Evolutionary conservation across 1,140 invertebrate species (phyloP).

Genomic region (Chironomus tepperi): DNA sequence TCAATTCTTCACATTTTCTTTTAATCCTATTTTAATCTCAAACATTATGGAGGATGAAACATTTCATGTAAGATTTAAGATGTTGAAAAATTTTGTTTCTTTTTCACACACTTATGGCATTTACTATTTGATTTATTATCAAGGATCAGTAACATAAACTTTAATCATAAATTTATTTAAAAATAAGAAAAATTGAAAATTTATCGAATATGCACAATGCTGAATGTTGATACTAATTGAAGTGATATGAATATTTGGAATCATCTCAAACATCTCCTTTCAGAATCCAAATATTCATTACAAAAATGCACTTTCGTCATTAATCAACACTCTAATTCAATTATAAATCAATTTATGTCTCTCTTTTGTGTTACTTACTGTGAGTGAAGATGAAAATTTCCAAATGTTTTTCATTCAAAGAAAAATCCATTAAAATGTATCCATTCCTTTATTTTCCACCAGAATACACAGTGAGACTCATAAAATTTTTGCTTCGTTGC

Average conservation of each 20-base stretch:
- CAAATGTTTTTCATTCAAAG: background rate
- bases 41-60: background rate
- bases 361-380: background rate
- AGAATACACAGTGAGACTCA: background rate
- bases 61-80: too few relatives aligned
- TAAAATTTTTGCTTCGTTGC: conserved; percentile 13
- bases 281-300: background rate
- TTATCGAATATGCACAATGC: too few relatives aligned
- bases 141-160: too few relatives aligned
- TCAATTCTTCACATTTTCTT: background rate
- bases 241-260: background rate
- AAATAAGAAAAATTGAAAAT: too few relatives aligned
- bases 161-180: too few relatives aligned
- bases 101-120: background rate
- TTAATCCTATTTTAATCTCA: background rate
- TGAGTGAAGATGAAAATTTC: background rate
- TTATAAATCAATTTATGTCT: conserved; percentile 12
- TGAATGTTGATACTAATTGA: too few relatives aligned
- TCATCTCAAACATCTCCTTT: background rate
- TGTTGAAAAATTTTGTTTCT: too few relatives aligned
- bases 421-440: conserved; percentile 2
- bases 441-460: background rate
- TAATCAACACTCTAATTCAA: conserved; percentile 2
- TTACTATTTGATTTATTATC: too few relatives aligned
- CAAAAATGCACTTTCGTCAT: conserved; percentile 2